Evolutionary conservation across 2,888 invertebrate species (phyloP), one percentile per base, ranked within the genome.

Genomic region (Eristalis arbustorum): DNA sequence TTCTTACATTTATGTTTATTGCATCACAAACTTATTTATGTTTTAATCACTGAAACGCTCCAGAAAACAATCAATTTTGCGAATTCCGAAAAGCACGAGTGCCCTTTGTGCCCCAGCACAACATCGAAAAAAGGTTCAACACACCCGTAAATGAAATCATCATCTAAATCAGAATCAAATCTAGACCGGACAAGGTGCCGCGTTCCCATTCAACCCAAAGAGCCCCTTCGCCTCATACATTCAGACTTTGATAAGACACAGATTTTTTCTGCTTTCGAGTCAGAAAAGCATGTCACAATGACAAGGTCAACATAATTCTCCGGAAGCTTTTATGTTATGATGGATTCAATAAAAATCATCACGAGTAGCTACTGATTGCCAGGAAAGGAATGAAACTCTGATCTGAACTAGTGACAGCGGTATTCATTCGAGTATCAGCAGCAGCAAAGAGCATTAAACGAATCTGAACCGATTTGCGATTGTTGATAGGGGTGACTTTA

Each of bases 401-500:
- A 23, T 42, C 42, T 72, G 40, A 76, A 34, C 40, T 4, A 63
- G 23, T 23, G 67, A 59, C 42, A 42, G 78, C 59, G n/a, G 64
- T 66, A 40, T 10, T 31, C 31, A 8, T 4, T 31, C 63, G n/a
- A 61, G n/a, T 49, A 49, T 18, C 49, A 49, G 18, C 49, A 22
- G 8, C 49, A 6, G 31, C 31, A 49, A 8, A 61, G 6, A 25
- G 69, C 69, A 83, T 73, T 49, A 42, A 31, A 75, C 64, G 56
- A 84, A 72, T 42, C 23, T 25, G 5, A 67, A 62, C 14, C 28
- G 61, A 68, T 87, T 87, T 83, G 83, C 83, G 78, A 87, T 71
- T 68, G 64, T 74, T 82, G 87, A 87, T 87, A 83, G 63, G 62
- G 79, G 13, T 87, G 83, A 87, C 87, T 74, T 72, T 72, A 69